phyloP scores from a whole-genome alignment of 2,797 vertebrate genomes.

The Girardinus metallicus region DNA sequence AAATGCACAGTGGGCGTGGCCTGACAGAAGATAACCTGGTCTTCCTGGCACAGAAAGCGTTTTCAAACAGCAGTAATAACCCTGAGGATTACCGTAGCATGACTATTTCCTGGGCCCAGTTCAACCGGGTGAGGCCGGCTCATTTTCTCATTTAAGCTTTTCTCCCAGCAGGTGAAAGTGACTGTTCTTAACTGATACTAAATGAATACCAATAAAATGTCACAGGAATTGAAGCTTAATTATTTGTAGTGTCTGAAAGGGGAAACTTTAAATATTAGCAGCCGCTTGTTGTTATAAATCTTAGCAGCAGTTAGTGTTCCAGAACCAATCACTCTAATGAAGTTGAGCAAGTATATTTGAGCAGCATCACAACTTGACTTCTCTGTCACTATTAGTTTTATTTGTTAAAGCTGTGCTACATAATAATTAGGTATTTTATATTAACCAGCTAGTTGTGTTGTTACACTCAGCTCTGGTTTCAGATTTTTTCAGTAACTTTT shows the following conservation, averaged over 20 bases:
- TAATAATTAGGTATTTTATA: background rate
- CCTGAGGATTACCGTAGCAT: conserved; percentile 89
- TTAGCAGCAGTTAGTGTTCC: background rate
- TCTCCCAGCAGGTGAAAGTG: background rate
- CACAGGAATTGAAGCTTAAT: background rate
- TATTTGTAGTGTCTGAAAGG: background rate
- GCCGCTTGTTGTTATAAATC: background rate
- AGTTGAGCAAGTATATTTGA: background rate
- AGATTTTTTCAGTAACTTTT: background rate
- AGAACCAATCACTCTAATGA: background rate
- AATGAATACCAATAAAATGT: background rate
- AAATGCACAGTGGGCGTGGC: conserved; percentile 93
- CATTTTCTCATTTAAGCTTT: background rate
- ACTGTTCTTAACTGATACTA: background rate
- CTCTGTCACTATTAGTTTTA: background rate
- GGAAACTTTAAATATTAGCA: background rate
- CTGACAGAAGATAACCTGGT: conserved; percentile 94
- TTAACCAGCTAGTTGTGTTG: background rate
- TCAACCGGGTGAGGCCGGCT: conserved; percentile 87
- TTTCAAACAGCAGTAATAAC: conserved; percentile 87
- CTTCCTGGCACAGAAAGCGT: conserved; percentile 95
- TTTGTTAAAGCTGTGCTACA: background rate
- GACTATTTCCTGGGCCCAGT: conserved; percentile 96
- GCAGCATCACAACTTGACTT: background rate
- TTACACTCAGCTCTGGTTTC: background rate